phyloP scores from a whole-genome alignment of 2,888 invertebrate genomes.

The Orchestes rusci region DNA sequence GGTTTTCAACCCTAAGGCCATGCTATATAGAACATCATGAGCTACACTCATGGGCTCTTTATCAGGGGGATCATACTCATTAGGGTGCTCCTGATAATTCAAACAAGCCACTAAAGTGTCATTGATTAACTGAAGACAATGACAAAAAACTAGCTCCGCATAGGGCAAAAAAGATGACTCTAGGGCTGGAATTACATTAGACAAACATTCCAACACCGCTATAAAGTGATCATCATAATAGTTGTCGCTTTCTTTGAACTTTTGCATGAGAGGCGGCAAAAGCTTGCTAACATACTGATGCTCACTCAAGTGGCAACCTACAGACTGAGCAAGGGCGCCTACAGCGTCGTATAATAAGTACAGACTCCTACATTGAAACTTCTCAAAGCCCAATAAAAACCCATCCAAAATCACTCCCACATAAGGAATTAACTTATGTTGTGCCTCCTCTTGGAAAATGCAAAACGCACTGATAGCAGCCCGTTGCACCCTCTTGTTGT shows the following conservation, averaged over 20 bases:
- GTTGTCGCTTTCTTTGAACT: constrained; percentile 64
- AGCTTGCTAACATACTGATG: constrained; percentile 59
- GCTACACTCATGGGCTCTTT: constrained; percentile 72
- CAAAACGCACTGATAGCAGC: constrained; percentile 75
- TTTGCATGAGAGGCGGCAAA: constrained; percentile 66
- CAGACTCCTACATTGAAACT: constrained; percentile 61
- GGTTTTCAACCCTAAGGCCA: constrained; percentile 62
- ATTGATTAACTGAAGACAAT: constrained; percentile 62
- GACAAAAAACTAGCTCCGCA: constrained; percentile 61
- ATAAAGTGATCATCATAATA: constrained; percentile 64
- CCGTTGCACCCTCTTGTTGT: constrained; percentile 70
- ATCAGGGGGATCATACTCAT: constrained; percentile 59
- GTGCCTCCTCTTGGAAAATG: constrained; percentile 70
- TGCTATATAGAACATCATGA: constrained; percentile 62
- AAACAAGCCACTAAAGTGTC: constrained; percentile 59
- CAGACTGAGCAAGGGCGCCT: constrained; percentile 66
- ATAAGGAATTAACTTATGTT: constrained; percentile 64
- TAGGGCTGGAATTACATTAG: constrained; percentile 67
- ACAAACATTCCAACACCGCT: constrained; percentile 66
- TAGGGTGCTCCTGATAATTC: constrained; percentile 55
- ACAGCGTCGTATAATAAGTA: constrained; percentile 71
- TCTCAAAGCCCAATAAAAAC: constrained; percentile 58
- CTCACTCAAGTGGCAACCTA: constrained; percentile 62
- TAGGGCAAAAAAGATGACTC: constrained; percentile 67
- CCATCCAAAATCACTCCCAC: constrained; percentile 63